phyloP scores from a whole-genome alignment of 2,888 invertebrate species.

The Trissoscelio sp. region DNA sequence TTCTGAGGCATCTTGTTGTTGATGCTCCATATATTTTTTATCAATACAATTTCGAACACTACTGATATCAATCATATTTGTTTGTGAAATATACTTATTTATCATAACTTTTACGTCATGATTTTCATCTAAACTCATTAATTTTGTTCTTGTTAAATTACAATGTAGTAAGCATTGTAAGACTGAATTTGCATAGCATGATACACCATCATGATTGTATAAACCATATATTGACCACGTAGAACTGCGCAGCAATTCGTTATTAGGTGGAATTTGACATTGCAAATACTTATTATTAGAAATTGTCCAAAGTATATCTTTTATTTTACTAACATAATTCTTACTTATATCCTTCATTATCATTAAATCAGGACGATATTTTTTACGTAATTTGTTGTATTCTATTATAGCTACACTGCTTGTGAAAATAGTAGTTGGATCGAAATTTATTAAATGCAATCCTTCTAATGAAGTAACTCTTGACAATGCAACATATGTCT shows the following conservation, averaged over 20 bases:
- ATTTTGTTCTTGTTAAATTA: background rate
- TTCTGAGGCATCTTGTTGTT: constrained; percentile 64
- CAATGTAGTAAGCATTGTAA: constrained; percentile 4
- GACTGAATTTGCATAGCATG: constrained; percentile 12
- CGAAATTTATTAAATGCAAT: constrained; percentile 30
- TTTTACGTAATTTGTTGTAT: constrained; percentile 13
- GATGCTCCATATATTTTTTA: background rate
- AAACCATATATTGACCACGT: background rate
- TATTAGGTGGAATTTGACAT: background rate
- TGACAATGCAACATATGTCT: constrained; percentile 21
- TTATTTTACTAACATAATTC: background rate
- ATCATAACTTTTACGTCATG: background rate
- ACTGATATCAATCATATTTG: background rate
- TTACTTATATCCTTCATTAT: background rate
- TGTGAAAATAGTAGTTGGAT: constrained; percentile 64
- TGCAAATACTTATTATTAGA: background rate
- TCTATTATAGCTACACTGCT: constrained; percentile 4
- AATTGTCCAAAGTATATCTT: background rate
- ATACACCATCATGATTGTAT: background rate
- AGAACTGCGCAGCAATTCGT: background rate
- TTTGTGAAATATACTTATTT: background rate
- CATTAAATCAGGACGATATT: background rate
- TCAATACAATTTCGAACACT: background rate
- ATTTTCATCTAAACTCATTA: background rate
- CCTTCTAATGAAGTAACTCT: constrained; percentile 28